Evolutionary conservation across 2,797 vertebrate genomes (phyloP).

Genomic region (Cossypha polioptera): DNA sequence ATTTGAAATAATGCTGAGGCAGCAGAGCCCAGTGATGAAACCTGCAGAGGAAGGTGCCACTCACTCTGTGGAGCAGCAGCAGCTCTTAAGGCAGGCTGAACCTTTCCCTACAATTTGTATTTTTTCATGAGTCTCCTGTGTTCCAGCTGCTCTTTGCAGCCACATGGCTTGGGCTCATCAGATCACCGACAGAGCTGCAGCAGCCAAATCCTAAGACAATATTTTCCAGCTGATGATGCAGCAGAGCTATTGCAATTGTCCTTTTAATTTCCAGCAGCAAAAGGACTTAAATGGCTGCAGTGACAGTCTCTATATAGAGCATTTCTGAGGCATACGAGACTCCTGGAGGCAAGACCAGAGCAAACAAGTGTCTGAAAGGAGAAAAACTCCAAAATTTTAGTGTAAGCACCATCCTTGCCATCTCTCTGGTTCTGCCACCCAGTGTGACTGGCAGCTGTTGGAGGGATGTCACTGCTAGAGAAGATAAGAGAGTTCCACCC

Average conservation of each 20-base stretch:
- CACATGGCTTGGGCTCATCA: background rate
- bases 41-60: background rate
- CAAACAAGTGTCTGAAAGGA: background rate
- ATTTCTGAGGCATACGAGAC: background rate
- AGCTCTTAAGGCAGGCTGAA: background rate
- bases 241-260: background rate
- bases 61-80: background rate
- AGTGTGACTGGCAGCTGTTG: background rate
- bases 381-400: background rate
- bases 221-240: background rate
- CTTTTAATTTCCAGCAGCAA: background rate
- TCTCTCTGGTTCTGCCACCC: background rate
- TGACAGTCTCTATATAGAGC: background rate
- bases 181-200: fast-evolving
- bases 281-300: background rate
- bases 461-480: background rate
- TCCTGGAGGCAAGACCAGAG: background rate
- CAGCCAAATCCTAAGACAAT: background rate
- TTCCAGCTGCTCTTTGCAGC: background rate
- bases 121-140: background rate
- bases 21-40: background rate
- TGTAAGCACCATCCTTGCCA: background rate
- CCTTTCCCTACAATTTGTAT: background rate
- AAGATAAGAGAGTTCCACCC: background rate
- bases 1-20: background rate